Conservation (phyloP, 2,888 invertebrate genomes). For the Crioceris asparagi region DNA sequence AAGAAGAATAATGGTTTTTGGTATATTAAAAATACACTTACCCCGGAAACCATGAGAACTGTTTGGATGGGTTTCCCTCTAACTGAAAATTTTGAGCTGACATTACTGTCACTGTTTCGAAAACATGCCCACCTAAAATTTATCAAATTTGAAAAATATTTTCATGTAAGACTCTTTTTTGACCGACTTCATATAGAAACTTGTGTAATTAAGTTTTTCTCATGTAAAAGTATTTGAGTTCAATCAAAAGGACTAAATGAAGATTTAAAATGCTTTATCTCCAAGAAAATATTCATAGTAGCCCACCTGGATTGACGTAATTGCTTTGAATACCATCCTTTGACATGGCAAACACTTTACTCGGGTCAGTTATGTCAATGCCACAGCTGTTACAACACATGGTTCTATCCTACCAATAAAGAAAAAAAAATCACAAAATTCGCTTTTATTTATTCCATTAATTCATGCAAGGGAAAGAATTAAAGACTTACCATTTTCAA, state of each 20-base stretch:
- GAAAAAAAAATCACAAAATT: constrained; percentile 9
- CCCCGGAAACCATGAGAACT: constrained; percentile 81
- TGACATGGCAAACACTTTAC: constrained; percentile 70
- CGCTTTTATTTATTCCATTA: neutral
- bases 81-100: constrained; percentile 43
- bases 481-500: constrained; percentile 37
- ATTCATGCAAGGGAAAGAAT: too few species aligned
- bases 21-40: constrained; percentile 37
- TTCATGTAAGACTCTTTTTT: neutral
- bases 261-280: neutral
- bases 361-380: constrained; percentile 51
- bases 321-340: constrained; percentile 69
- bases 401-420: constrained; percentile 43
- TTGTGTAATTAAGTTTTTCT: too few species aligned
- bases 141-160: neutral
- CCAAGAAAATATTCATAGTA: neutral
- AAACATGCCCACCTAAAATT: constrained; percentile 51
- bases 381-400: constrained; percentile 48
- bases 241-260: neutral
- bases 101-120: constrained; percentile 66
- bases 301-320: constrained; percentile 61
- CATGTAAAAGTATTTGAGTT: too few species aligned
- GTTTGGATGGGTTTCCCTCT: constrained; percentile 49
- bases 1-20: too few species aligned
- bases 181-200: too few species aligned